Evolutionary conservation across 2,888 invertebrate species (phyloP).

Genomic region (Melanotus villosus): DNA sequence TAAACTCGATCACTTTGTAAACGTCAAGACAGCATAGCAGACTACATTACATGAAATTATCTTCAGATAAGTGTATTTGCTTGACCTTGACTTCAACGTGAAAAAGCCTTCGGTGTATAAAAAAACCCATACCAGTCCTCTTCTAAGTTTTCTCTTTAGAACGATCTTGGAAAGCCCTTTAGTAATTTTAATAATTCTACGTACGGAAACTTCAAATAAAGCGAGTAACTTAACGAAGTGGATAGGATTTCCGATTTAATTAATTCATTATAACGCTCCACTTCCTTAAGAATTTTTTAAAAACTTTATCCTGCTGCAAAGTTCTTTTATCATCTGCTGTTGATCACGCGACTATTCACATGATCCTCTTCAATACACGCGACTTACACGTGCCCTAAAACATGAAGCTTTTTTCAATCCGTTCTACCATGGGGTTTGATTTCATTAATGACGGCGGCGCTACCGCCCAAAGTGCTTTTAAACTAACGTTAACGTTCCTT

Average conservation of each 20-base stretch:
- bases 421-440: background rate
- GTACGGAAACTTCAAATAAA: background rate
- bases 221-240: background rate
- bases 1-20: constrained; percentile 62
- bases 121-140: constrained; percentile 9
- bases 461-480: too few relatives aligned
- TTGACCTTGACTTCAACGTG: constrained; percentile 22
- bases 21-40: constrained; percentile 62
- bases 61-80: constrained; percentile 30
- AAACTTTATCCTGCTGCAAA: background rate
- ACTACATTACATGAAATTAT: constrained; percentile 62
- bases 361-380: constrained; percentile 29
- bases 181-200: too few relatives aligned
- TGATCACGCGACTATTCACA: background rate
- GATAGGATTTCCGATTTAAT: constrained; percentile 10
- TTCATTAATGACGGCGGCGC: too few relatives aligned
- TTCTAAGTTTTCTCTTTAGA: background rate
- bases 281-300: background rate
- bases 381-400: constrained; percentile 24
- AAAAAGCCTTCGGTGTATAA: background rate
- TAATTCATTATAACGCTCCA: constrained; percentile 9
- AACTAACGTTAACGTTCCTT: too few relatives aligned
- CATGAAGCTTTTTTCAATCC: constrained; percentile 2
- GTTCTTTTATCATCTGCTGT: constrained; percentile 19
- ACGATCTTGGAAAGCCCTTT: too few relatives aligned